Evolutionary conservation across 2,797 vertebrate species (phyloP).

Genomic region (Remorina albescens): DNA sequence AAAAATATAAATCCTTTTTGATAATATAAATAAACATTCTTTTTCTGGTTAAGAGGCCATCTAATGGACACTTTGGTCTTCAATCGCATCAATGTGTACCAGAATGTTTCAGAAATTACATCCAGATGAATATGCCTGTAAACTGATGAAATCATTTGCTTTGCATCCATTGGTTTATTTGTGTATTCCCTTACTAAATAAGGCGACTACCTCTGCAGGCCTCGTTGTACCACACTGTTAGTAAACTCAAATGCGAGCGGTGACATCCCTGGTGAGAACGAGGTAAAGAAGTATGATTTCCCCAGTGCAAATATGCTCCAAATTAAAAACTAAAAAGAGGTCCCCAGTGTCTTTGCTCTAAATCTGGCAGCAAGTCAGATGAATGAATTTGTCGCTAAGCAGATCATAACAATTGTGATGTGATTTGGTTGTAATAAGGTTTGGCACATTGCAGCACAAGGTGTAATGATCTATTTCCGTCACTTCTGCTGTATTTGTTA

Average conservation of each 20-base stretch:
- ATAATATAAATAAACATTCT: neutral
- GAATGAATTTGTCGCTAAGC: conserved; percentile 81
- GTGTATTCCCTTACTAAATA: conserved; percentile 18
- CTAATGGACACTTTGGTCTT: neutral
- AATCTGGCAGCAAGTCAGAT: conserved; percentile 75
- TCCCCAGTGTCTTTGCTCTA: conserved; percentile 77
- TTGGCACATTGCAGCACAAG: conserved; percentile 23
- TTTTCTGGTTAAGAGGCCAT: neutral
- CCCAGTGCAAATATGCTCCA: conserved; percentile 84
- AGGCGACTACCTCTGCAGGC: conserved; percentile 48
- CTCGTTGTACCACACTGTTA: conserved; percentile 72
- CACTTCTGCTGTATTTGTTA: conserved; percentile 18
- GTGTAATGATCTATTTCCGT: conserved; percentile 53
- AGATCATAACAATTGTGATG: conserved; percentile 65
- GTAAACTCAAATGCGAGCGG: conserved; percentile 77
- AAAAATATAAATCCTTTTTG: neutral
- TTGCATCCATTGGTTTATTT: conserved; percentile 12
- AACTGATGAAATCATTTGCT: conserved; percentile 24
- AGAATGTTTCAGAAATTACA: conserved; percentile 2
- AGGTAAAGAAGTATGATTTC: conserved; percentile 82
- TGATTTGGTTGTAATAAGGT: conserved; percentile 54
- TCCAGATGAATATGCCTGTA: neutral
- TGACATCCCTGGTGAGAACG: conserved; percentile 66
- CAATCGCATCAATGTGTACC: neutral
- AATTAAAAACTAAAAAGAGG: conserved; percentile 82